A percentile compares a stretch with the other conserved stretches of the same genome.
Conservation (phyloP, 2,113 vertebrate species). For the Pristiophorus japonicus region DNA sequence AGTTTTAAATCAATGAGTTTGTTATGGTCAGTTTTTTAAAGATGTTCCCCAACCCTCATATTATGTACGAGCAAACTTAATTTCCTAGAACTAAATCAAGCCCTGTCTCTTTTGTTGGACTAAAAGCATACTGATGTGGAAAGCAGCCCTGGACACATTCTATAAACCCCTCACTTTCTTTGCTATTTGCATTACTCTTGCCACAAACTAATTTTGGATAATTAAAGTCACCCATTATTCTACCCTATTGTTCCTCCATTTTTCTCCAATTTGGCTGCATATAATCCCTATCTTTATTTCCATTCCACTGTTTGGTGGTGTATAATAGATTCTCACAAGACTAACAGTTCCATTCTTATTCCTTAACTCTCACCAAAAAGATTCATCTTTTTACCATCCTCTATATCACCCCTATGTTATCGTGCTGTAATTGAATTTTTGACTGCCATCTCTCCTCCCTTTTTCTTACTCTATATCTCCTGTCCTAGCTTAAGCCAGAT, state of each 20-base stretch:
- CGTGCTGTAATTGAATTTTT: background rate
- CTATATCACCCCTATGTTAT: background rate
- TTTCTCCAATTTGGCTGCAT: too few relatives aligned
- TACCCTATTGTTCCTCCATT: too few relatives aligned
- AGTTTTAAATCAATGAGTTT: background rate
- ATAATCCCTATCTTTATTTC: too few relatives aligned
- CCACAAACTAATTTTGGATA: background rate
- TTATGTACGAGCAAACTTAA: background rate
- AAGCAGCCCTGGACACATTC: too few relatives aligned
- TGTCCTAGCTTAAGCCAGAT: background rate
- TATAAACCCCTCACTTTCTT: background rate
- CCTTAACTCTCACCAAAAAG: background rate
- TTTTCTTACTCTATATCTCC: background rate
- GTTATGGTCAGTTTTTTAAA: background rate
- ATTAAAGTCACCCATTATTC: too few relatives aligned
- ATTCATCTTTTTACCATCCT: background rate
- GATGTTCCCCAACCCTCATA: background rate
- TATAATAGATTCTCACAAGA: background rate
- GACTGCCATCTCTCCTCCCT: background rate
- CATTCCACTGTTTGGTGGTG: background rate
- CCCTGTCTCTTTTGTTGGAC: background rate
- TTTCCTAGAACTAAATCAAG: background rate
- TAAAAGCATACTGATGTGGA: background rate
- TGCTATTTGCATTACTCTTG: background rate
- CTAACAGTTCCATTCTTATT: too few relatives aligned